A percentile compares a stretch with the other conserved stretches of the same genome.
phyloP scores from a whole-genome alignment of 64 coral and sea anemone species.

The Actinia tenebrosa region DNA sequence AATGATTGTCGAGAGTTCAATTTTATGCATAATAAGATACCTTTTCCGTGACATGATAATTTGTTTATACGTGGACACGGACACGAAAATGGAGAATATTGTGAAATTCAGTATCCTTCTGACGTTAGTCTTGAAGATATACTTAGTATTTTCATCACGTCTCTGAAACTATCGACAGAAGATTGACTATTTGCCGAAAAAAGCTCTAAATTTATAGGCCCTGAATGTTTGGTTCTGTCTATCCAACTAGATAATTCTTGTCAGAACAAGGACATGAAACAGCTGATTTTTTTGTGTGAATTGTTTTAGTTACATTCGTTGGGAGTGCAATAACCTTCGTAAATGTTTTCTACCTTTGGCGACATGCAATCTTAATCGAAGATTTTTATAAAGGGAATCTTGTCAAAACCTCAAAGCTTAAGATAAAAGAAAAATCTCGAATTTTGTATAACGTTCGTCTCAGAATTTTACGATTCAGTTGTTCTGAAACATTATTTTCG shows the following conservation, averaged over 20 bases:
- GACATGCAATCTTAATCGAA: neutral
- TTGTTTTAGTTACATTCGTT: neutral
- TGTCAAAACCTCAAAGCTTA: neutral
- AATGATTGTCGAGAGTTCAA: neutral
- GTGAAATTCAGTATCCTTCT: neutral
- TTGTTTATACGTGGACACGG: neutral
- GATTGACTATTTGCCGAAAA: neutral
- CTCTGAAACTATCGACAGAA: neutral
- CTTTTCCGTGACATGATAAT: neutral
- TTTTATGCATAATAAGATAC: neutral
- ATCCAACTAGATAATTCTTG: neutral
- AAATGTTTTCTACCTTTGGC: neutral
- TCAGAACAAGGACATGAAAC: neutral
- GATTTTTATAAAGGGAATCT: neutral
- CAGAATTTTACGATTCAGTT: constrained; percentile 6
- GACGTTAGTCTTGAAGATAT: neutral
- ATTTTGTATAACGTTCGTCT: neutral
- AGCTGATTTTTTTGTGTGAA: constrained; percentile 1
- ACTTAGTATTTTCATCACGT: neutral
- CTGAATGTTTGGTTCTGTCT: neutral
- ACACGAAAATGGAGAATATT: neutral
- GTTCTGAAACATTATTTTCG: constrained; percentile 5
- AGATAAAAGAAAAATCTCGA: neutral
- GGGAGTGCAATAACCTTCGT: neutral
- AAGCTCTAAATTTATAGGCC: neutral